Conservation (phyloP, 2,113 vertebrate genomes). For the Platichthys stellatus region DNA sequence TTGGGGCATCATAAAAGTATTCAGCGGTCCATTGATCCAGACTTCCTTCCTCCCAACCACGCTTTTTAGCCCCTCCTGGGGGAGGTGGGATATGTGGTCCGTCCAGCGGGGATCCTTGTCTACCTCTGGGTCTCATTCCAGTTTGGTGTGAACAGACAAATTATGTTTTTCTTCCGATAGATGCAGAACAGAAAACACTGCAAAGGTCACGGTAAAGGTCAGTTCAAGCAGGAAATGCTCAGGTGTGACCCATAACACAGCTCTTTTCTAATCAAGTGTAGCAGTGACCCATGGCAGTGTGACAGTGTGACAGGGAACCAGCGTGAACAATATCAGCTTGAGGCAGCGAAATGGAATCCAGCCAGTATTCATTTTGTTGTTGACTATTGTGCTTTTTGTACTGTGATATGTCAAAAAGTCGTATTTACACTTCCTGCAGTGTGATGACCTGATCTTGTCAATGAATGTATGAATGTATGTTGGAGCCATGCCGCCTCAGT, state of each 20-base stretch:
- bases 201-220: not conserved
- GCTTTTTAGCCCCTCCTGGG: too few species aligned
- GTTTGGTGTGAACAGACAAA: too few species aligned
- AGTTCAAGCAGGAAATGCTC: not conserved
- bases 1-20: too few species aligned
- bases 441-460: not conserved
- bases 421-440: not conserved
- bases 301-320: not conserved
- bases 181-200: not conserved
- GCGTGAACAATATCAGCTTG: not conserved
- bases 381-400: not conserved
- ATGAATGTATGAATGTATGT: not conserved
- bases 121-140: too few species aligned
- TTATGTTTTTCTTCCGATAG: too few species aligned
- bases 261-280: not conserved
- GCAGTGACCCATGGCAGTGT: not conserved
- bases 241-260: too few species aligned
- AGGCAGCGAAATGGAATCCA: not conserved
- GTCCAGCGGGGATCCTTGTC: too few species aligned
- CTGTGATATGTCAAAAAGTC: not conserved
- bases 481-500: not conserved
- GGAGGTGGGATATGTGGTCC: too few species aligned
- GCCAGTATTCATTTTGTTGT: not conserved
- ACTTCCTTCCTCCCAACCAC: too few species aligned
- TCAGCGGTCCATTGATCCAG: too few species aligned